Evolutionary conservation across 2,113 vertebrate species (phyloP).

Genomic region (Gnathonemus echidnorhynchus): DNA sequence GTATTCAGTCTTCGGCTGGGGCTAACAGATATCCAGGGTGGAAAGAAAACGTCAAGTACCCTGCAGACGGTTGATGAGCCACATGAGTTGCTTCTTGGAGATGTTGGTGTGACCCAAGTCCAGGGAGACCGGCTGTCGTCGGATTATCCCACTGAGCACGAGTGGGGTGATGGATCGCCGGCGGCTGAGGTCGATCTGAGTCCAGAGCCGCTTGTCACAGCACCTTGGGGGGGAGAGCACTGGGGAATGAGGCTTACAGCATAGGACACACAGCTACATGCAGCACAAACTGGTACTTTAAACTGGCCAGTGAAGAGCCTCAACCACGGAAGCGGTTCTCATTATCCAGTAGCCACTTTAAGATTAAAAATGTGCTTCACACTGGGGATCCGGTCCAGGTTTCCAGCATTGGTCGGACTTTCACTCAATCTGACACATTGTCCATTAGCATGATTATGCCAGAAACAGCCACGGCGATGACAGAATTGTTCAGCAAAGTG

Average conservation of each 20-base stretch:
- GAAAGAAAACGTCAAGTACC: conserved; percentile 44
- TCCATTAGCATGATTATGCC: background rate
- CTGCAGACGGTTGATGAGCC: conserved; percentile 82
- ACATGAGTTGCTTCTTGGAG: conserved; percentile 88
- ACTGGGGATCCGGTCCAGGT: background rate
- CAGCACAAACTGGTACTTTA: background rate
- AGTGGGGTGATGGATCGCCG: conserved; percentile 82
- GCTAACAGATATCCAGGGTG: background rate
- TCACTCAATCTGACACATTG: background rate
- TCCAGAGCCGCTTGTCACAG: conserved; percentile 81
- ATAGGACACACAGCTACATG: background rate
- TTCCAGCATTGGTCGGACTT: background rate
- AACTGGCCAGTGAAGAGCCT: background rate
- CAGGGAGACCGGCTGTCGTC: conserved; percentile 73
- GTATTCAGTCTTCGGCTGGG: no score
- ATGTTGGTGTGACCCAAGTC: conserved; percentile 85
- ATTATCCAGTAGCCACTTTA: background rate
- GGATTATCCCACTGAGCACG: conserved; percentile 84
- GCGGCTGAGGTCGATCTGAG: conserved; percentile 78
- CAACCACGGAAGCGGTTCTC: background rate
- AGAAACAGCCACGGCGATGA: background rate
- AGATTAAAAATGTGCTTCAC: background rate
- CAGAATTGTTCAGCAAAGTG: background rate
- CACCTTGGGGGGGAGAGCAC: conserved; percentile 62
- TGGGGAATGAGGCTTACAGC: background rate